Evolutionary conservation across 2,888 invertebrate species (phyloP).

Genomic region (Ochlodes sylvanus): DNA sequence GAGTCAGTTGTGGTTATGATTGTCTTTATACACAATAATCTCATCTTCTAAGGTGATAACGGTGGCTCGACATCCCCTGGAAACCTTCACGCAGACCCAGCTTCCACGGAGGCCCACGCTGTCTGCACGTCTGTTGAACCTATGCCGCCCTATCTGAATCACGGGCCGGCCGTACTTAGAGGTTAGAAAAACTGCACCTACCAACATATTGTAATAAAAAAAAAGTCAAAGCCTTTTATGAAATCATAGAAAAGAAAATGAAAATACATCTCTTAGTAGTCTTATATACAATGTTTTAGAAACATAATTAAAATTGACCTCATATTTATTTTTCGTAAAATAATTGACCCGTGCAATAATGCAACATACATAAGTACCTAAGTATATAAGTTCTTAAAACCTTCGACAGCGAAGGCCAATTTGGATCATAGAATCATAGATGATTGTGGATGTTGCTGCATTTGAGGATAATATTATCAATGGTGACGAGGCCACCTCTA

Average conservation of each 20-base stretch:
- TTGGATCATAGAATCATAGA: neutral
- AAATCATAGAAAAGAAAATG: too few relatives aligned
- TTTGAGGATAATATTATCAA: conserved; percentile 39
- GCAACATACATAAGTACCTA: too few relatives aligned
- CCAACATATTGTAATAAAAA: too few relatives aligned
- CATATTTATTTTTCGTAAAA: too few relatives aligned
- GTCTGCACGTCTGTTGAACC: conserved; percentile 58
- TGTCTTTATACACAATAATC: conserved; percentile 49
- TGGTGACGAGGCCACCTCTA: conserved; percentile 43
- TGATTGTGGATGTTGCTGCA: conserved; percentile 43
- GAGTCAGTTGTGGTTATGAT: conserved; percentile 40
- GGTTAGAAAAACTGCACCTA: conserved; percentile 48
- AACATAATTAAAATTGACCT: too few relatives aligned
- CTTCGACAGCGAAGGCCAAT: neutral
- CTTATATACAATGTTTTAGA: too few relatives aligned
- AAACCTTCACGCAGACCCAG: conserved; percentile 57
- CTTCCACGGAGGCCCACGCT: conserved; percentile 51
- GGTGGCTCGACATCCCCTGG: conserved; percentile 54
- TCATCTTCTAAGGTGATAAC: conserved; percentile 54
- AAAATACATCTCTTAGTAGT: too few relatives aligned
- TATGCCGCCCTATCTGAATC: conserved; percentile 55
- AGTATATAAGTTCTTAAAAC: too few relatives aligned
- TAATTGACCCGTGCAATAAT: too few relatives aligned
- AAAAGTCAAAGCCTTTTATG: too few relatives aligned
- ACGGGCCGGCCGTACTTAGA: conserved; percentile 58